Base-by-base conservation (phyloP, 2,113 vertebrate genomes). In the Neodontobutis hainanensis region DNA sequence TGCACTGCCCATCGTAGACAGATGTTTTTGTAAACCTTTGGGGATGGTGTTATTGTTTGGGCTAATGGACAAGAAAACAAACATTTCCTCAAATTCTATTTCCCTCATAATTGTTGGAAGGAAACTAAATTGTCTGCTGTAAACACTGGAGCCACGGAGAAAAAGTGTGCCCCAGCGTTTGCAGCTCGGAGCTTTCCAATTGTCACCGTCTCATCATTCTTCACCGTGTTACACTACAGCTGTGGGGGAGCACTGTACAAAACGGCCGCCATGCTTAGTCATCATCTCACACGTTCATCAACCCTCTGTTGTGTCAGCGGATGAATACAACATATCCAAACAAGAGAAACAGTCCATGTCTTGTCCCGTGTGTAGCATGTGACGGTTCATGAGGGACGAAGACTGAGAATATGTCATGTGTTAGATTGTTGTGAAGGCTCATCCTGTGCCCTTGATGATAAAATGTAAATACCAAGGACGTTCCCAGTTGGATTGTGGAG, bases 101-200 rank as follows among this genome's bases (percentile, higher is more conserved):
- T 94, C 93, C 92, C 92, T 94, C 94, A 96, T 98, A 98, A 98
- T 98, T 96, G 96, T 97, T 96, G 96, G 96, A 98, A 97, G 96
- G 96, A 98, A 99, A 94, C 95, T 90, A 92, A 95, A 93, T 93
- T 93, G 92, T 94, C 93, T 89, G 92, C 90, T 94, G 92, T 97
- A 97, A 98, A 97, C 96, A 96, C 88, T 83, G 86, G 79, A 75
- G 86, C 87, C 89, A 94, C 93, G 96, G 95, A 95, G 92, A 88
- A 88, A n/a, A 93, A 93, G 92, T 90, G 90, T 83, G 89, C 85
- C 89, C 89, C 89, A 74, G 82, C 83, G 81, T 64, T 71, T 71
- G 90, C 77, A 49, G 77, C 73, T 88, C 76, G 86, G 89, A 90
- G 87, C 84, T 78, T 74, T 44, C 10, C 42, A 63, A 67, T 73